These are phyloP conservation scores for Malthinus flaveolus DNA, from an alignment of 2,888 invertebrate genomes.

Conservation along the genomic window DNA sequence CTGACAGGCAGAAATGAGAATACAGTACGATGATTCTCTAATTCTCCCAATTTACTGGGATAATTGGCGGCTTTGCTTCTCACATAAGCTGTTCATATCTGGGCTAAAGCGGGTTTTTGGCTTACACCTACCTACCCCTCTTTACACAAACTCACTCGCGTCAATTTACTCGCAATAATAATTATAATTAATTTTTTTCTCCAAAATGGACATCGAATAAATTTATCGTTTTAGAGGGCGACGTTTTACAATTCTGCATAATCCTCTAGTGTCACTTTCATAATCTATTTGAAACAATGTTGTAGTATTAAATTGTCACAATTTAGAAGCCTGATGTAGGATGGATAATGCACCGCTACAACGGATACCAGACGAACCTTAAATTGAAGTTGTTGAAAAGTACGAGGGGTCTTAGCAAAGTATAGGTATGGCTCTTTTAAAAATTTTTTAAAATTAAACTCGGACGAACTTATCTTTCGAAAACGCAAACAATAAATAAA, in stretches of 20 bases:
- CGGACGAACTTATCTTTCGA: too few relatives aligned
- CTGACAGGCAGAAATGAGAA: conserved; percentile 21
- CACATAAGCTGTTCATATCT: conserved; percentile 36
- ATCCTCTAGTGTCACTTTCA: conserved; percentile 43
- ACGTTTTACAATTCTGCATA: conserved; percentile 35
- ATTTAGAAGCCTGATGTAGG: conserved; percentile 27
- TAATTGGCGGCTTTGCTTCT: conserved; percentile 39
- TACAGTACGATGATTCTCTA: conserved; percentile 33
- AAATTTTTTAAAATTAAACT: too few relatives aligned
- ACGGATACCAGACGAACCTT: too few relatives aligned
- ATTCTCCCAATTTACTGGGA: conserved; percentile 41
- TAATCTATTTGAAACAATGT: conserved; percentile 43
- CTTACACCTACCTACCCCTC: conserved; percentile 23
- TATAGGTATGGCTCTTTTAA: too few relatives aligned
- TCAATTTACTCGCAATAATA: not conserved
- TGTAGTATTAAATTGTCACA: conserved; percentile 44
- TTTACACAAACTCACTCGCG: not conserved
- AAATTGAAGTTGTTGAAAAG: too few relatives aligned
- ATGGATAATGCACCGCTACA: not conserved
- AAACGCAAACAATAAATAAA: too few relatives aligned
- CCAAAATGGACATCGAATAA: not conserved
- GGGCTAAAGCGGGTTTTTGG: conserved; percentile 25
- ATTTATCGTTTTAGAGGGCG: conserved; percentile 2
- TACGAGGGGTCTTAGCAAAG: too few relatives aligned
- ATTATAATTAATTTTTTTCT: conserved; percentile 1